Base-by-base conservation (phyloP, 2,113 vertebrate genomes). In the Ifrita kowaldi region DNA sequence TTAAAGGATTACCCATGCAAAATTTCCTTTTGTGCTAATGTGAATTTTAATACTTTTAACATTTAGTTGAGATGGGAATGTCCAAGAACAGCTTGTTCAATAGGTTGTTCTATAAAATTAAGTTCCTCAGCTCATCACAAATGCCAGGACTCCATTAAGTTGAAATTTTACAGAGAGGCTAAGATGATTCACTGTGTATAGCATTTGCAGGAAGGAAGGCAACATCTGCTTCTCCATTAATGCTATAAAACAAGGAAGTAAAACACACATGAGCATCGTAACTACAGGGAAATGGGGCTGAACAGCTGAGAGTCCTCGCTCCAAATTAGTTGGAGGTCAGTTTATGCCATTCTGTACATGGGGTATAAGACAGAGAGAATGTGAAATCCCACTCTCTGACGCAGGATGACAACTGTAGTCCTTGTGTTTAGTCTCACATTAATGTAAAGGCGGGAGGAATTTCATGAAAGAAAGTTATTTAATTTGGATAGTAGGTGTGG, bases 31-130 rank as follows among this genome's bases (percentile, higher is more conserved):
- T 96, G 97, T 78, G 98, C 97, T 98, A 98, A 98, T 98, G 98
- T 98, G 98, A 98, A 98, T 98, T 98, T 98, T 98, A 98, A 98
- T 98, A 98, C 98, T 98, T 98, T 98, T 98, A 98, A 98, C 98
- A 98, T 98, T 98, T 98, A 98, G 98, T 98, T 97, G 98, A 98
- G 98, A 98, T 98, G 97, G 97, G 98, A 98, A 98, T 98, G 98
- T 98, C 98, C 98, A 98, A 98, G 98, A 98, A 98, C 98, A 98
- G 98, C 98, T 98, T 98, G 98, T 98, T 98, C 98, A 98, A 98
- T 98, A 98, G 98, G 98, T 98, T 98, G 98, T 98, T 98, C 98
- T 98, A 98, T 98, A 98, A 98, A 98, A 98, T 98, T 98, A 98
- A 98, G 98, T 98, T 98, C 96, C 97, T 97, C 95, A 24, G 98